A percentile compares a stretch with the other conserved stretches of the same genome.
Conservation (phyloP, 2,113 vertebrate species). For the Rousettus leschenaultii region DNA sequence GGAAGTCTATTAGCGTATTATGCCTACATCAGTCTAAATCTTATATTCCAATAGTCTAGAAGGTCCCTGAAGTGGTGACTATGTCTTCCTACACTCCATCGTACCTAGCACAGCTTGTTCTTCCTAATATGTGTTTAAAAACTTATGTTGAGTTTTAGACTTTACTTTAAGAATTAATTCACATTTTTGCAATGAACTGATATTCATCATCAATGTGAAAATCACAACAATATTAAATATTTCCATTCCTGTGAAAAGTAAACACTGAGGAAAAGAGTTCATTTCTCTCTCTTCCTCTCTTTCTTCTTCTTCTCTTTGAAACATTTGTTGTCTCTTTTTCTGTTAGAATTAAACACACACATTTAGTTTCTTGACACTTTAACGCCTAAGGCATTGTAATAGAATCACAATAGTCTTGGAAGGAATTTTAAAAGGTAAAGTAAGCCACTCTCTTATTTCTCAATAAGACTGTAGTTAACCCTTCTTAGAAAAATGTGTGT, state of each 20-base stretch:
- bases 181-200: conserved; percentile 37
- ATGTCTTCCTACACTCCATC: not conserved
- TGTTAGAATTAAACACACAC: not conserved
- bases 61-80: not conserved
- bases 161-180: conserved; percentile 37
- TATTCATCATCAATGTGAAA: not conserved
- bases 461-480: conserved; percentile 33
- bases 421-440: not conserved
- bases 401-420: not conserved
- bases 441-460: not conserved
- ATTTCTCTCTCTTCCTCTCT: not conserved
- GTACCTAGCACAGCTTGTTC: not conserved
- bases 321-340: not conserved
- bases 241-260: conserved; percentile 38
- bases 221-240: conserved; percentile 47
- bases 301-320: not conserved
- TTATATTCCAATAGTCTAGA: not conserved
- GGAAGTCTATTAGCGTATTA: not conserved
- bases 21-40: not conserved
- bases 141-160: not conserved
- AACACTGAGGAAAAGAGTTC: not conserved
- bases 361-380: not conserved
- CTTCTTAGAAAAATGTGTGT: not conserved
- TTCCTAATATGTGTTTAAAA: not conserved
- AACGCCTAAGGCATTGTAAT: not conserved